These are phyloP conservation scores for Brachionus sp. DNA, from an alignment of 1,140 invertebrate species.

Conservation along the genomic window DNA sequence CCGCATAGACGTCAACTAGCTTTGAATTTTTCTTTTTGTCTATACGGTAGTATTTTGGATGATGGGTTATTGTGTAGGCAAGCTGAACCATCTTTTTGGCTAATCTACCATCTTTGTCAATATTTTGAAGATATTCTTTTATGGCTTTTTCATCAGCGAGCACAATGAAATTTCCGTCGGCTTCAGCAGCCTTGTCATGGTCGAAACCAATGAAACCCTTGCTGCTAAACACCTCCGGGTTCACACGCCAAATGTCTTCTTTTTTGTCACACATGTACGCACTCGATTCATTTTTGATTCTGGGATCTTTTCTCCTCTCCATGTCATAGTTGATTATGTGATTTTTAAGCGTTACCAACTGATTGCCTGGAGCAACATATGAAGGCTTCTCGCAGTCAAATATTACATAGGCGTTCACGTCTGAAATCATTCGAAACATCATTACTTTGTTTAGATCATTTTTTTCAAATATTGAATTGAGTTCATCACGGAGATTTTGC, in stretches of 20 bases:
- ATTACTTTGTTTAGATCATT: background rate
- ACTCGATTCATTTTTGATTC: conserved; percentile 8
- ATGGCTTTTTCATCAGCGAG: conserved; percentile 32
- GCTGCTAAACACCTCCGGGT: conserved; percentile 23
- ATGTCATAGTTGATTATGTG: conserved; percentile 37
- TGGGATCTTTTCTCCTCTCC: background rate
- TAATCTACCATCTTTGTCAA: background rate
- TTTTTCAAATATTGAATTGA: background rate
- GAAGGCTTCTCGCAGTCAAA: conserved; percentile 33
- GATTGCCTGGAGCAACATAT: background rate
- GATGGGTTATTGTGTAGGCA: conserved; percentile 3
- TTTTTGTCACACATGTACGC: conserved; percentile 36
- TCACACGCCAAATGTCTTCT: conserved; percentile 32
- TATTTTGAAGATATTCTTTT: background rate
- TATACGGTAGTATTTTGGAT: conserved; percentile 23
- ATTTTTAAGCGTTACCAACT: conserved; percentile 8
- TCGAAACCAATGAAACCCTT: conserved; percentile 21
- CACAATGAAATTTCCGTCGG: conserved; percentile 32
- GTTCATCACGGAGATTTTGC: background rate
- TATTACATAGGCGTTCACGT: background rate
- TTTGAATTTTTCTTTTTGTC: conserved; percentile 4
- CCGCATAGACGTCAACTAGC: conserved; percentile 4
- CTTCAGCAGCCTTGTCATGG: conserved; percentile 16
- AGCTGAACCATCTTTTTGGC: conserved; percentile 1
- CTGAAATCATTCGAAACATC: background rate